A percentile compares a stretch with the other conserved stretches of the same genome.
phyloP scores from a whole-genome alignment of 1,140 invertebrate genomes.

The Drosophila ohnishii region DNA sequence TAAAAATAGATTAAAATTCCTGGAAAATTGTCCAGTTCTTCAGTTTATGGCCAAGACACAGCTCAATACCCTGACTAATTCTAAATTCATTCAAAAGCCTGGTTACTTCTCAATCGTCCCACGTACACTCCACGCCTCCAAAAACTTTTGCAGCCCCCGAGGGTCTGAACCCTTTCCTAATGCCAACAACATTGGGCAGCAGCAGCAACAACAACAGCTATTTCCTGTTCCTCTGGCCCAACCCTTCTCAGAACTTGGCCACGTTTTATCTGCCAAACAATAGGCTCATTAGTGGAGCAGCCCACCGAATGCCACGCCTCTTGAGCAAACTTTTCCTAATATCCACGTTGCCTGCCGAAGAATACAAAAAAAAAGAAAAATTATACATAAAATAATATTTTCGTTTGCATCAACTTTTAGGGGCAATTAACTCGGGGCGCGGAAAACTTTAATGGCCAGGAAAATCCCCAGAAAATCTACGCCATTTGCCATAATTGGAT shows the following conservation, averaged over 20 bases:
- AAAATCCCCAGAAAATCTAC: slow-evolving; percentile 34
- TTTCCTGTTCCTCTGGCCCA: slow-evolving; percentile 40
- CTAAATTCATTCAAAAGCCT: slow-evolving; percentile 11
- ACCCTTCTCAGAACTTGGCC: not conserved
- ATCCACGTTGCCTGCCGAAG: slow-evolving; percentile 31
- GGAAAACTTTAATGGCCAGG: slow-evolving; percentile 45
- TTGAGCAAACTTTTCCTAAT: slow-evolving; percentile 71
- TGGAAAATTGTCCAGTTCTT: not conserved
- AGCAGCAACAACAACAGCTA: slow-evolving; percentile 45
- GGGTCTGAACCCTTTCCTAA: slow-evolving; percentile 52
- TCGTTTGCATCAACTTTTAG: slow-evolving; percentile 63
- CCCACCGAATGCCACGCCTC: slow-evolving; percentile 26
- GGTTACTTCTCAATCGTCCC: slow-evolving; percentile 29
- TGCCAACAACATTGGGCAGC: slow-evolving; percentile 37
- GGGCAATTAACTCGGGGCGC: slow-evolving; percentile 62
- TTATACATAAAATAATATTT: slow-evolving; percentile 77
- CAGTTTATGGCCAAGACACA: not conserved
- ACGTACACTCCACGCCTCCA: slow-evolving; percentile 18
- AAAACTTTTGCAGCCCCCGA: slow-evolving; percentile 36
- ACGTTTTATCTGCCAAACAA: slow-evolving; percentile 67
- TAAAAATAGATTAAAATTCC: not conserved
- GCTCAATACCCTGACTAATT: not conserved
- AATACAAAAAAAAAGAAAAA: slow-evolving; percentile 3
- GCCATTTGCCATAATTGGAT: slow-evolving; percentile 42
- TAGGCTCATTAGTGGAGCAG: slow-evolving; percentile 70